phyloP scores from a whole-genome alignment of 2,113 vertebrate genomes.

The Boleophthalmus pectinirostris region DNA sequence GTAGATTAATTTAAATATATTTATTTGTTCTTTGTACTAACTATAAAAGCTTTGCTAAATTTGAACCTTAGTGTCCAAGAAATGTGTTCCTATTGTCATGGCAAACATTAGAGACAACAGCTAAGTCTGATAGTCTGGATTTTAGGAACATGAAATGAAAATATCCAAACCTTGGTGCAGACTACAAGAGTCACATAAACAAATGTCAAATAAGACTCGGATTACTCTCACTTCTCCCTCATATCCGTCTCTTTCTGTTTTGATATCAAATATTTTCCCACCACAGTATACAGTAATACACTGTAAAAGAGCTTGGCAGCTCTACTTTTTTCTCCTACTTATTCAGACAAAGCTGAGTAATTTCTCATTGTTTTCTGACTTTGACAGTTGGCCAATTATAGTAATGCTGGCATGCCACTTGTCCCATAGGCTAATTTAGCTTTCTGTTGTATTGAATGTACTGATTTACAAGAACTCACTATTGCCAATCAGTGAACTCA shows the following conservation, averaged over 20 bases:
- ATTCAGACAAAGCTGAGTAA: slow-evolving; percentile 35
- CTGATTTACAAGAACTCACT: slow-evolving; percentile 34
- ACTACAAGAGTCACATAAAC: not conserved
- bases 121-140: too few relatives aligned
- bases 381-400: slow-evolving; percentile 42
- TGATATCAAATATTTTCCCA: slow-evolving; percentile 15
- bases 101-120: not conserved
- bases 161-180: not conserved
- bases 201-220: too few relatives aligned
- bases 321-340: slow-evolving; percentile 29
- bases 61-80: not conserved
- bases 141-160: not conserved
- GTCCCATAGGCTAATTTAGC: slow-evolving; percentile 23
- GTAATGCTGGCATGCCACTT: slow-evolving; percentile 40
- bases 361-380: slow-evolving; percentile 41
- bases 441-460: slow-evolving; percentile 30
- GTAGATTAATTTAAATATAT: not conserved
- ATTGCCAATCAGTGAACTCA: too few relatives aligned
- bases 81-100: not conserved
- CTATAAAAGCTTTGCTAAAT: slow-evolving; percentile 5
- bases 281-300: not conserved
- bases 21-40: not conserved
- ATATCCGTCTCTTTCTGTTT: not conserved
- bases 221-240: too few relatives aligned
- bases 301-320: slow-evolving; percentile 18